phyloP scores from a whole-genome alignment of 37 sponge, comb jelly and placozoan genomes.

The Chondrilla cf. caribensis region DNA sequence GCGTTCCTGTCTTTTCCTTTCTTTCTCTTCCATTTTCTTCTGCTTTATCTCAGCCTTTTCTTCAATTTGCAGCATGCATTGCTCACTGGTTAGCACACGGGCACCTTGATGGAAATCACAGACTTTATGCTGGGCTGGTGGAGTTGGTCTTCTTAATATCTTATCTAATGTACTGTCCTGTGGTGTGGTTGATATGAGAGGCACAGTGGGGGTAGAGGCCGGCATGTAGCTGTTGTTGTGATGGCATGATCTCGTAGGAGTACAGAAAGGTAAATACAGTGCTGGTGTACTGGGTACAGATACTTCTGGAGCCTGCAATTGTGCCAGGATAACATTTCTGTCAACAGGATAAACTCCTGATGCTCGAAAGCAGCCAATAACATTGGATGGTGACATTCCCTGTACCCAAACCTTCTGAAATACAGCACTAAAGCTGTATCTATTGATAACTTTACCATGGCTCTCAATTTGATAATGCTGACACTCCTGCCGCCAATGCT shows the following conservation, averaged over 20 bases:
- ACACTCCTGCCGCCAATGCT: constrained; percentile 29
- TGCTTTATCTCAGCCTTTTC: neutral
- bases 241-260: neutral
- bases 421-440: constrained; percentile 21
- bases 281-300: neutral
- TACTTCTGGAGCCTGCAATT: neutral
- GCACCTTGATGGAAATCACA: neutral
- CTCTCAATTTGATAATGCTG: constrained; percentile 8
- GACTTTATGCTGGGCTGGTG: neutral
- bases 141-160: neutral
- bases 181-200: too few species aligned
- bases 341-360: constrained; percentile 38
- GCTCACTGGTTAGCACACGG: neutral
- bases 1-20: neutral
- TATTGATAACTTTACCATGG: constrained; percentile 34
- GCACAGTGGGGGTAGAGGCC: too few species aligned
- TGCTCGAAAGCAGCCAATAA: constrained; percentile 34
- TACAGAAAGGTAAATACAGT: neutral
- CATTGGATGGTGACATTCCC: constrained; percentile 33
- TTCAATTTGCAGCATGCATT: neutral
- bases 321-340: neutral
- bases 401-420: constrained; percentile 38
- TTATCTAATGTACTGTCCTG: neutral
- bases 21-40: neutral
- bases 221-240: too few species aligned